Conservation (phyloP, 2,113 vertebrate species). For the Accipiter cooperii region DNA sequence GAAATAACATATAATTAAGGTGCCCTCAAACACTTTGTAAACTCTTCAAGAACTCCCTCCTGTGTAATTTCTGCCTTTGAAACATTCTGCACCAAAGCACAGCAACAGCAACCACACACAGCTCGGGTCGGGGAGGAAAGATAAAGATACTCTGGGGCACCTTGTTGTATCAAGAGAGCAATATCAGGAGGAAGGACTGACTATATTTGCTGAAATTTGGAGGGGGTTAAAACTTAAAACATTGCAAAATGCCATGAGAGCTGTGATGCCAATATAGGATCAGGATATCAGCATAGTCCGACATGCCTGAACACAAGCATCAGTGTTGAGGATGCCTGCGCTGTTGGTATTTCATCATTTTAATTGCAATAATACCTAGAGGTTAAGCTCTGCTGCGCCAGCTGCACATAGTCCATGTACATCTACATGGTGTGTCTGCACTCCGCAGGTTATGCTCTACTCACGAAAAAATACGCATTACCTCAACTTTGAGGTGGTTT, state of each 20-base stretch:
- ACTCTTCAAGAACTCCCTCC: background rate
- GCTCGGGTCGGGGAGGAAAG: background rate
- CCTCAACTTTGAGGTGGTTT: background rate
- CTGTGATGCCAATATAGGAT: background rate
- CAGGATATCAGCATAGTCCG: background rate
- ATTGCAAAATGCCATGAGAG: background rate
- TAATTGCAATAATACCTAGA: conserved; percentile 18
- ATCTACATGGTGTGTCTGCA: background rate
- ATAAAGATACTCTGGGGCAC: background rate
- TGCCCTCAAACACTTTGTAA: background rate
- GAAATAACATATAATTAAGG: background rate
- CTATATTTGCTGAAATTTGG: background rate
- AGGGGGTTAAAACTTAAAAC: background rate
- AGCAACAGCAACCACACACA: background rate
- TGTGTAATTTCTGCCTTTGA: background rate
- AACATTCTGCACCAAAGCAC: background rate
- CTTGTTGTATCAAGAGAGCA: background rate
- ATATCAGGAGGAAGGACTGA: background rate
- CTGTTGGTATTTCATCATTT: conserved; percentile 12
- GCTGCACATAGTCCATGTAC: background rate
- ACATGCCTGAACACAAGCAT: conserved; percentile 21
- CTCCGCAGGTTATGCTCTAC: background rate
- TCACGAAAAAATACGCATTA: background rate
- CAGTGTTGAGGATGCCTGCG: background rate
- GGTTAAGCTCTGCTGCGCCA: background rate